Base-by-base conservation (phyloP, 37 sponge, comb jelly and placozoan species). In the Axinella damicornis region DNA sequence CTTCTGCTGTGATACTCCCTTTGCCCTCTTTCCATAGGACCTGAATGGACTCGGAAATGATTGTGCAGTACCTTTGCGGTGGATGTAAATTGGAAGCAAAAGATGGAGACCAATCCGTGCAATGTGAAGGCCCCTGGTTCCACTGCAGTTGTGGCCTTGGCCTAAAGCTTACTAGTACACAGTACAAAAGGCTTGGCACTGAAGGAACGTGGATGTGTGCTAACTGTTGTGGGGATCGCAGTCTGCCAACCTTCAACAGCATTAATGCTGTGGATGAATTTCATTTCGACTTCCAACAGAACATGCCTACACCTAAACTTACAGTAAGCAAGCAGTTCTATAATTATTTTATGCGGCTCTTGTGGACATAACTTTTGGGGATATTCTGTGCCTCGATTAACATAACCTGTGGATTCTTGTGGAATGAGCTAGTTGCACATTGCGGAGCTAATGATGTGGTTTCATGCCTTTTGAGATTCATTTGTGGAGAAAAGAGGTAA, bases 201-300 rank as follows among this genome's bases (percentile, higher is more conserved):
- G n/a, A n/a, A n/a, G n/a, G n/a, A n/a, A n/a, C n/a, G n/a, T n/a
- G n/a, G n/a, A n/a, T n/a, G n/a, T n/a, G n/a, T n/a, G n/a, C n/a
- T n/a, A n/a, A n/a, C n/a, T n/a, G n/a, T n/a, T n/a, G n/a, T n/a
- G n/a, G n/a, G n/a, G n/a, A n/a, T n/a, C n/a, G n/a, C 17, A 17
- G 57, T 17, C 57, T 56, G 14, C 57, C 57, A 56, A 56, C 17
- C 17, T 65, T 65, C 28, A 65, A 65, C 66, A 65, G 66, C 25
- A 22, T 65, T 18, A 18, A 56, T 70, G 71, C 71, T 34, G 39
- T 70, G 20, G 75, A 41, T 20, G 57, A 53, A 11, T 74, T 74
- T 9, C 58, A 81, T 57, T 83, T 83, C 22, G 84, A 83, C 65
- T 83, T 83, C 28, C 84, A 83, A 33, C 74, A 83, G 58, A 82